Evolutionary conservation across 2,113 vertebrate genomes (phyloP), one percentile per base, ranked within the genome.

Genomic region (Tetraodon nigroviridis): DNA sequence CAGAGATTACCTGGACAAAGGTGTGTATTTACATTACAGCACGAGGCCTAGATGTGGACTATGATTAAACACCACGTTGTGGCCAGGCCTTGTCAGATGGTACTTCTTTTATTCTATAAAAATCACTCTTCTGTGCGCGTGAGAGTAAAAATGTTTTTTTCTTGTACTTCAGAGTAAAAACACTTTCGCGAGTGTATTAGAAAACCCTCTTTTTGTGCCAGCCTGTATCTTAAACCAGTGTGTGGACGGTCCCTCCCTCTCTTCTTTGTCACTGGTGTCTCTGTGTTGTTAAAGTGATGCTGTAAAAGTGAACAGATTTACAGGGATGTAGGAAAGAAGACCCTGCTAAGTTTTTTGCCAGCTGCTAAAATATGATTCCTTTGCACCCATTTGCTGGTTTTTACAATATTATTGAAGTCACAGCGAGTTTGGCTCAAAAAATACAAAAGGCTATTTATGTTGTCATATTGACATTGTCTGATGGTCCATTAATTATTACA

Each of bases 1-100:
- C 96, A 0, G 83, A 92, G 21, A 90, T 98, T 58, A 81, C 86
- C 52, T 99, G 97, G 97, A 88, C 93, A 27, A 98, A 97, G 94
- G 97, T 99, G 87, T 78, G 53, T 42, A 29, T 49, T 14, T 17
- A 11, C 16, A 55, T 57, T 21, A 32, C 6, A 10, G 18, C 12
- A 47, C 24, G 1, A 27, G 7, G 24, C 24, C 24, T 27, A 27
- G 24, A 27, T 27, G 24, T 5, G 5, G 24, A 27, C 24, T 27
- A 6, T 11, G n/a, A 55, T 19, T 15, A 42, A 48, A n/a, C 5
- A 45, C 44, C 15, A 50, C 2, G 55, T 56, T 52, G 21, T 52
- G 11, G 21, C 45, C 42, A 40, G 18, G 2, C 48, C 17, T 54
- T 51, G 52, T 5, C 46, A 54, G 10, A 32, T 63, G 20, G 32